Evolutionary conservation across 92 coral and sea anemone genomes (phyloP), one percentile per base, ranked within the genome.

Genomic region (Phenganax subtilis): DNA sequence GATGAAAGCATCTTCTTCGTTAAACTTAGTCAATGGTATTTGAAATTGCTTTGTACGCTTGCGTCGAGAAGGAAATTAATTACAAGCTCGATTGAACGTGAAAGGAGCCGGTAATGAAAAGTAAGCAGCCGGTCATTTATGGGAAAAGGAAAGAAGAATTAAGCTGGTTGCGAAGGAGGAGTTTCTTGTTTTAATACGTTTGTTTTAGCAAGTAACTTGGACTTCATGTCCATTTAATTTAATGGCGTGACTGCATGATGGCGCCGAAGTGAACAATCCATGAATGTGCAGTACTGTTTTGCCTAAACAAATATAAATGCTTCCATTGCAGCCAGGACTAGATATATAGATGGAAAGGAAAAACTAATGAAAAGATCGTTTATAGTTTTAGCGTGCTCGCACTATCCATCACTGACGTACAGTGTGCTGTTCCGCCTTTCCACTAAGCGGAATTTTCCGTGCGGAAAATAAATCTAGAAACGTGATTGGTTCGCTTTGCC

Each of bases 71-170:
- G 75, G 74, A 79, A 79, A 79, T 79, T 79, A 79, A 79, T 79
- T 79, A 79, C 83, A 20, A 79, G 83, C 73, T 79, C 83, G 63
- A 79, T 79, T 79, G 83, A 56, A 47, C 68, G 83, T 79, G 83
- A 79, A 77, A 79, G 83, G 69, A 51, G 83, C 83, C 83, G 83
- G 83, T 79, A 79, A 79, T 79, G 63, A 79, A 79, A 79, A 64
- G 83, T 79, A 79, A 79, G 83, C 83, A 79, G 83, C 53, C 83
- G 83, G 74, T 31, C 74, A 79, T 64, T 79, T 73, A 79, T 79
- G 62, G 61, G 74, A 63, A 79, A 68, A 79, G 74, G 20, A 55
- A 54, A 27, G 69, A 64, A 79, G 83, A 63, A 79, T 79, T 79
- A 79, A 54, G 83, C 61, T 79, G 83, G 83, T 73, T 27, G 37